Conservation (phyloP, 2,113 vertebrate species). For the Indicator maculatus region DNA sequence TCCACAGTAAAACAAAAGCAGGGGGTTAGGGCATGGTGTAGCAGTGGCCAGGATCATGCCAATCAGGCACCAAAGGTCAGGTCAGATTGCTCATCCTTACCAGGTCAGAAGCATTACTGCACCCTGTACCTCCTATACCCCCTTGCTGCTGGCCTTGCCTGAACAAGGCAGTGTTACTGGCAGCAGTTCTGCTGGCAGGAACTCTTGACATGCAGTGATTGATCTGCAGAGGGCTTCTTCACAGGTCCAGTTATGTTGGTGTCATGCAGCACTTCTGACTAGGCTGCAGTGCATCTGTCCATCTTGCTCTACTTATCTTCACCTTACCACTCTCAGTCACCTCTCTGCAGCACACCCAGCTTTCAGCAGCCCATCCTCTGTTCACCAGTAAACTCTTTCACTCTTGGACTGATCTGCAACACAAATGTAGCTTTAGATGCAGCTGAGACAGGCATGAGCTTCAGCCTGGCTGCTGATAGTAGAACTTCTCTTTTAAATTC, state of each 20-base stretch:
- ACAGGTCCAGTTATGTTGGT: not conserved
- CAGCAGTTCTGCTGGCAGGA: not conserved
- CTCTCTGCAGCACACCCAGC: not conserved
- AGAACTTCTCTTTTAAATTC: not conserved
- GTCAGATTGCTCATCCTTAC: no score
- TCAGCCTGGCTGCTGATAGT: not conserved
- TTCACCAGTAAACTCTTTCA: not conserved
- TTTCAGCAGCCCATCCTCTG: not conserved
- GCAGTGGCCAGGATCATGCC: no score
- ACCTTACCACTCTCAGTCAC: not conserved
- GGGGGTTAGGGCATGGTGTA: accelerated
- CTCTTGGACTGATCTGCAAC: not conserved
- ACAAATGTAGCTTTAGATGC: not conserved
- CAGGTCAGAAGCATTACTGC: accelerated
- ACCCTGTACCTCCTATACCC: not conserved
- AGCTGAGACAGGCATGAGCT: not conserved
- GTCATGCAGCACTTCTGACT: not conserved
- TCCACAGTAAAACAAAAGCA: accelerated
- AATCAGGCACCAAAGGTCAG: accelerated
- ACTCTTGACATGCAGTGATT: not conserved
- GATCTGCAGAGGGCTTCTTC: not conserved
- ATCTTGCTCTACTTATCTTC: not conserved
- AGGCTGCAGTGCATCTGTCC: not conserved
- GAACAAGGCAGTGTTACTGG: not conserved
- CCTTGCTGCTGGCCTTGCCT: no score